Evolutionary conservation across 2,888 invertebrate genomes (phyloP), one percentile per base, ranked within the genome.

Genomic region (Morpho helenor): DNA sequence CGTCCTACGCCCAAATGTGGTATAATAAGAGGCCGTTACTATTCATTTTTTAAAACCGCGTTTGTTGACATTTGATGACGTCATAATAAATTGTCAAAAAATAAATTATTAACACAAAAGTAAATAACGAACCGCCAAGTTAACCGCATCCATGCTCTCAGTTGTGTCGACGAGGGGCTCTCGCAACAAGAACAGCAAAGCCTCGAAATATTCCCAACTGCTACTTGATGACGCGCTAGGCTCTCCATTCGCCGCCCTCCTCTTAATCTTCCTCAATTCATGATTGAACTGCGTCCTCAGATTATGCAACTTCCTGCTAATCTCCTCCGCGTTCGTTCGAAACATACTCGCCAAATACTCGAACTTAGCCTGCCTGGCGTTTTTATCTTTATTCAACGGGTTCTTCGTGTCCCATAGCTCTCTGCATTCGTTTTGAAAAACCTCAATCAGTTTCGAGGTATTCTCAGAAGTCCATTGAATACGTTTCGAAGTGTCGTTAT

Each of bases 161-260:
- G 79, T 69, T 43, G 80, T 76, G 64, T 87, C 84, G 57, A 59
- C 67, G 53, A 70, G 62, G 62, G 79, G 73, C 58, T 76, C 73
- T 57, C 80, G 75, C 67, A 78, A 71, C 62, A 88, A 68, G 61
- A 87, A 89, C 59, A 79, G 74, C 52, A 89, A 74, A 56, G 86
- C 76, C 44, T 89, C 87, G 66, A 89, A 89, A 65, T 89, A 85
- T 70, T 88, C 88, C 89, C 89, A 89, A 53, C 79, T 76, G 62
- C 87, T 87, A 44, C 66, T 72, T 57, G 73, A 78, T 54, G 65
- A 62, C 42, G 63, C 64, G 39, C 52, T 44, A 45, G 65, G 9
- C 40, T n/a, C 65, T 48, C 63, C 70, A 65, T 64, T 71, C 62
- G 59, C 61, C 49, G 79, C 78, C 63, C 78, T 76, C 66, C 77